Base-by-base conservation (phyloP, 2,797 vertebrate genomes). In the Anguilla pacifica region DNA sequence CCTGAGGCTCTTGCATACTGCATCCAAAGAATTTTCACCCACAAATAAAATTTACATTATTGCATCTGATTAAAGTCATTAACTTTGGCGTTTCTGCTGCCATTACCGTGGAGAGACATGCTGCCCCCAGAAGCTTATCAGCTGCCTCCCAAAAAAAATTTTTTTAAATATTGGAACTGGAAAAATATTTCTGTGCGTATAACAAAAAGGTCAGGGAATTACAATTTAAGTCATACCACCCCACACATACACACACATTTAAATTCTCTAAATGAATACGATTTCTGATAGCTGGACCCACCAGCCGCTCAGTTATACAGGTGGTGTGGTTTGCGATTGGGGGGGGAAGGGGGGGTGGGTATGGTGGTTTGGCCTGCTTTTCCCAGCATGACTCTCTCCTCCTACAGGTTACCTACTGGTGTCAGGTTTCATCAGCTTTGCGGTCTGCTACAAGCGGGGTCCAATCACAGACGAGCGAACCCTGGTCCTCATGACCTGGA, bases 401-500 rank as follows among this genome's bases (percentile, higher is more conserved):
- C 35, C 51, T n/a, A 19, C 67, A 88, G 87, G 87, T 7, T 88
- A 88, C 51, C 87, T 88, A 61, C 53, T 88, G 87, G 25, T 79
- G 53, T 85, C 77, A 22, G 39, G 77, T 49, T 49, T 81, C 43
- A 22, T 81, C 15, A 85, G 83, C 70, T 79, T 88, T 17, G 87
- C 70, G 11, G 35, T 88, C 31, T 85, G 87, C 87, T 84, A 19
- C 83, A 77, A 74, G 83, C 25, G 17, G 0, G 53, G 83, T 3
- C 53, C 83, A n/a, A 57, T 79, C 35, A 79, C 39, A 4, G 87
- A 84, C 2, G 53, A 59, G 25, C n/a, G 35, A 55, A 49, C 43
- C n/a, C 77, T 81, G 77, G 9, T 2, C 19, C 77, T 81, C 11
- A 25, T 51, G 67, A 85, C 70, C n/a, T 85, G 87, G 83, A 35